Evolutionary conservation across 2,888 invertebrate genomes (phyloP), one percentile per base, ranked within the genome.

Genomic region (Eledona agricola): DNA sequence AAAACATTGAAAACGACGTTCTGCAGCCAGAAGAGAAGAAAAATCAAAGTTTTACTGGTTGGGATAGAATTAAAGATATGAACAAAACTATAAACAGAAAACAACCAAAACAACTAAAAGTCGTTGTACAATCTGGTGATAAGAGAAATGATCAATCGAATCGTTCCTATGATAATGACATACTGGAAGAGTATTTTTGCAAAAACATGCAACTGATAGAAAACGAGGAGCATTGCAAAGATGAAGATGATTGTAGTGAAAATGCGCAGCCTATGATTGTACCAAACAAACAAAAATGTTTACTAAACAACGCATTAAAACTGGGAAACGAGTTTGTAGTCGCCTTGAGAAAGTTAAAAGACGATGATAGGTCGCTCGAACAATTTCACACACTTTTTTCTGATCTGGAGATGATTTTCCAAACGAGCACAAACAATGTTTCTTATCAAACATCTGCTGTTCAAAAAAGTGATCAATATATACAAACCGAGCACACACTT

Each of bases 1-100:
- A 63, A 25, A 62, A 62, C 45, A 35, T 71, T n/a, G 70, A 71
- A 29, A 52, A 56, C 15, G 59, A 55, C 31, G 38, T 55, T 6
- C 1, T 16, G 31, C 29, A 29, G 13, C 10, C 7, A 1, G 13
- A 28, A 1, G 53, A 54, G 23, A 38, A 51, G 13, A 45, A 25
- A 7, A 50, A 23, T 17, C 9, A 37, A 6, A 45, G 17, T 1
- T 37, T 38, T 42, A 47, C 55, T 2, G 66, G 64, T 17, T 70
- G 69, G 68, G 52, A 58, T 6, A 49, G 66, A 46, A 56, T 69
- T 10, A 59, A 62, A 28, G 58, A 64, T 32, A 63, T 66, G 4
- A 60, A 63, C 10, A 67, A 63, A 42, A 59, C 57, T 7, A 51
- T 59, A 4, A 55, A 28, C 26, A 57, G 43, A 2, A 60, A 51